Conservation (phyloP, 2,888 invertebrate species). For the Meandrusa payeni region DNA sequence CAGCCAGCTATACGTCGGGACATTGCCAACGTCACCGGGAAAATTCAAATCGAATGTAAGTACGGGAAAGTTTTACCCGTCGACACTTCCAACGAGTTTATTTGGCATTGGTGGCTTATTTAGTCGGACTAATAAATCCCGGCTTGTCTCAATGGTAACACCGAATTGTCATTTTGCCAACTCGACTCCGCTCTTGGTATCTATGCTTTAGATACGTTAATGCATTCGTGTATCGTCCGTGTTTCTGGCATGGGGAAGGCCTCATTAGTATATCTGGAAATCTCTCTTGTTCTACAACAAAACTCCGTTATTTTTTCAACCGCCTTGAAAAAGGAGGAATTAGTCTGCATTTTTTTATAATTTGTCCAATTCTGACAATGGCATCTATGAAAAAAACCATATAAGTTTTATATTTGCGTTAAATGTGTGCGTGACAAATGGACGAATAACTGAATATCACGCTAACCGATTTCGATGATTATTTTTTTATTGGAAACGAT, state of each 20-base stretch:
- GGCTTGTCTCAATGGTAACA: constrained; percentile 24
- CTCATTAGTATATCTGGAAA: constrained; percentile 24
- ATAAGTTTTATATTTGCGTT: too few relatives aligned
- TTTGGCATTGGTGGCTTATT: constrained; percentile 24
- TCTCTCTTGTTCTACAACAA: constrained; percentile 8
- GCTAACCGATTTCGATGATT: too few relatives aligned
- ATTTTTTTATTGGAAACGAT: too few relatives aligned
- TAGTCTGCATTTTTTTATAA: too few relatives aligned
- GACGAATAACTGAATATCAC: too few relatives aligned
- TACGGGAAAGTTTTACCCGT: constrained; percentile 18
- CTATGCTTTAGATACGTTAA: constrained; percentile 22
- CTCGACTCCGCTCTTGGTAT: constrained; percentile 20
- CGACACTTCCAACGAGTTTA: constrained; percentile 22
- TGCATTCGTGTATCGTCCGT: constrained; percentile 22
- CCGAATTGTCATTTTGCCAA: constrained; percentile 25
- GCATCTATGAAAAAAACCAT: too few relatives aligned
- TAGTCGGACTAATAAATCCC: constrained; percentile 20
- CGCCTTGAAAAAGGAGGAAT: too few relatives aligned
- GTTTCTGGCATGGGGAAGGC: constrained; percentile 21
- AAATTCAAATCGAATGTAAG: constrained; percentile 31
- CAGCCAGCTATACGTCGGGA: constrained; percentile 62
- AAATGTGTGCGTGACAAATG: too few relatives aligned
- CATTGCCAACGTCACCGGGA: constrained; percentile 46
- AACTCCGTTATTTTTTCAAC: too few relatives aligned
- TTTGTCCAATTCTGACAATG: too few relatives aligned